Base-by-base conservation (phyloP, 2,113 vertebrate genomes). In the Glaucidium brasilianum region DNA sequence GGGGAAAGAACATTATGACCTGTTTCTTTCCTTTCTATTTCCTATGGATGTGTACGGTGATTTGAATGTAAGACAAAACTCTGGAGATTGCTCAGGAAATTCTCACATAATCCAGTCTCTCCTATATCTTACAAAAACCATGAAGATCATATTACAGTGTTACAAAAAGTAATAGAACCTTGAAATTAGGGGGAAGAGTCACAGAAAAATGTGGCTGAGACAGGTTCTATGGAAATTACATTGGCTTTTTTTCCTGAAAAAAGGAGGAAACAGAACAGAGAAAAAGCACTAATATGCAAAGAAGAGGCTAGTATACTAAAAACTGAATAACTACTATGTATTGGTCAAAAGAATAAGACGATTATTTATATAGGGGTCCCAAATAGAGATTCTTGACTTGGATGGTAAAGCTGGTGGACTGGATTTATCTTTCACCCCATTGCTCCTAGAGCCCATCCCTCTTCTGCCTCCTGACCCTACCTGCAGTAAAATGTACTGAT, bases 21-120 rank as follows among this genome's bases (percentile, higher is more conserved):
- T 10, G 6, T 47, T 94, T 90, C 59, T 67, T 86, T 78, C 21
- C 37, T 59, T 64, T 88, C 53, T 81, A 2, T 67, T 88, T 93
- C 50, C 67, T 62, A 10, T 14, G 62, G 63, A 45, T 80, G 32
- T 50, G 15, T 35, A 29, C 11, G 27, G 35, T 55, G 85, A 64
- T 90, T 76, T 75, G 58, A 85, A 97, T 52, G 84, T 47, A 67
- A 95, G 81, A 73, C 49, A 82, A 92, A 92, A 81, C 56, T 67
- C 81, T 34, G 29, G 66, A 66, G 62, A 82, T 34, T 53, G 50
- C 84, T 73, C 26, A 55, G 77, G 71, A 92, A 96, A 91, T 90
- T 90, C 53, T 94, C 45, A 15, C 50, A 35, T 88, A 88, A 92
- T 58, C 69, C 59, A 83, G 39, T 69, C 39, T 34, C 60, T 85